Conservation (phyloP, 2,888 invertebrate species). For the Leptopilina drosophilae region DNA sequence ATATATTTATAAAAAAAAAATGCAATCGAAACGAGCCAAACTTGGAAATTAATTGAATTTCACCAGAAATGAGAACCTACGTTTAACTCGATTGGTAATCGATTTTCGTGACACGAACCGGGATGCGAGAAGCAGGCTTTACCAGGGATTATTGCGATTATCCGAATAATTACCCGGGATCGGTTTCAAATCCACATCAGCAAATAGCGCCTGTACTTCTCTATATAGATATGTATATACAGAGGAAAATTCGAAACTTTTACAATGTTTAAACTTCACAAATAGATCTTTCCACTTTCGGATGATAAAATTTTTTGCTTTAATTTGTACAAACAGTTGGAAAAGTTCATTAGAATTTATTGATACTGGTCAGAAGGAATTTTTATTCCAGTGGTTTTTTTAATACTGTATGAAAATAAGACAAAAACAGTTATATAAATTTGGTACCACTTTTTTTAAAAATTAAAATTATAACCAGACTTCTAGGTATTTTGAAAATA, state of each 20-base stretch:
- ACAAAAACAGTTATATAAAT: no score
- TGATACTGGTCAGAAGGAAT: no score
- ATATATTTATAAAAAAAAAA: background rate
- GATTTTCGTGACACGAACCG: constrained; percentile 66
- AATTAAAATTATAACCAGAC: no score
- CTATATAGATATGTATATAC: no score
- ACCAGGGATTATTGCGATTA: constrained; percentile 71
- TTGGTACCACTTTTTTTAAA: no score
- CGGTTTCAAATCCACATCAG: constrained; percentile 62
- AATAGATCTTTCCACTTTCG: background rate
- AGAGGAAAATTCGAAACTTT: background rate
- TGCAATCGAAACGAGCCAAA: constrained; percentile 2
- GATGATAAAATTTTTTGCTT: background rate
- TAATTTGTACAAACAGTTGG: no score
- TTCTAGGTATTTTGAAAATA: no score
- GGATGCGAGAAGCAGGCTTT: constrained; percentile 60
- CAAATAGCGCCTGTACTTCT: constrained; percentile 64
- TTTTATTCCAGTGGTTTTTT: no score
- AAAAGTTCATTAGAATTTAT: no score
- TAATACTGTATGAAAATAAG: no score
- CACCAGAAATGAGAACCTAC: constrained; percentile 55
- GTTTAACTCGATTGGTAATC: constrained; percentile 63
- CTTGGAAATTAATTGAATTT: constrained; percentile 56
- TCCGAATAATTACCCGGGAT: constrained; percentile 72
- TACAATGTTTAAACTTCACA: background rate